Conservation (phyloP, 2,797 vertebrate species). For the Channallabes apus region DNA sequence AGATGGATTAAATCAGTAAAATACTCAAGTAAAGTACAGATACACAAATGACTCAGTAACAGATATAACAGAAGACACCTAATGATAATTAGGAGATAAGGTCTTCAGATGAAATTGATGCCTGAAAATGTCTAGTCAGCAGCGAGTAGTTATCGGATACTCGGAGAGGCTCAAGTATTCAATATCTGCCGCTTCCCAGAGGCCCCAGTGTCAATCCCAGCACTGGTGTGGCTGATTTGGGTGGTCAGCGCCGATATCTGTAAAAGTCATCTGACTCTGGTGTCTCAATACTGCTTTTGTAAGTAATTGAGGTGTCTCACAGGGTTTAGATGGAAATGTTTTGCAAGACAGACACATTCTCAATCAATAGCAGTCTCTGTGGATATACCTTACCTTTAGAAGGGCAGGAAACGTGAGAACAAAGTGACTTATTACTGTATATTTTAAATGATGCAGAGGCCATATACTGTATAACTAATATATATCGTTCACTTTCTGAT, state of each 20-base stretch:
- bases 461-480: background rate
- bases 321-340: slow-evolving; percentile 23
- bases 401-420: background rate
- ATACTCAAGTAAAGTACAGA: too few species aligned
- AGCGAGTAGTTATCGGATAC: slow-evolving; percentile 35
- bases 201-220: slow-evolving; percentile 39
- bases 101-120: slow-evolving; percentile 11
- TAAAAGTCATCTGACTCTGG: slow-evolving; percentile 46
- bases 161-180: slow-evolving; percentile 37
- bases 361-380: background rate
- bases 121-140: slow-evolving; percentile 43
- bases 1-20: too few species aligned
- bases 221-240: slow-evolving; percentile 43
- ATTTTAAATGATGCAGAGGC: slow-evolving; percentile 4
- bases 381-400: background rate
- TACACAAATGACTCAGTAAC: background rate
- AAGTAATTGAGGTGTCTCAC: slow-evolving; percentile 45
- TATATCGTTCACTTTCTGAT: background rate
- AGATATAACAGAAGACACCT: background rate
- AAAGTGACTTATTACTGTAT: background rate
- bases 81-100: background rate
- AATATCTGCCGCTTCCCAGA: slow-evolving; percentile 17
- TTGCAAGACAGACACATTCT: slow-evolving; percentile 4
- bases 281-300: slow-evolving; percentile 33
- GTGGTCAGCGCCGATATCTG: slow-evolving; percentile 40